phyloP scores from a whole-genome alignment of 2,113 vertebrate species.

The Rynchops niger region DNA sequence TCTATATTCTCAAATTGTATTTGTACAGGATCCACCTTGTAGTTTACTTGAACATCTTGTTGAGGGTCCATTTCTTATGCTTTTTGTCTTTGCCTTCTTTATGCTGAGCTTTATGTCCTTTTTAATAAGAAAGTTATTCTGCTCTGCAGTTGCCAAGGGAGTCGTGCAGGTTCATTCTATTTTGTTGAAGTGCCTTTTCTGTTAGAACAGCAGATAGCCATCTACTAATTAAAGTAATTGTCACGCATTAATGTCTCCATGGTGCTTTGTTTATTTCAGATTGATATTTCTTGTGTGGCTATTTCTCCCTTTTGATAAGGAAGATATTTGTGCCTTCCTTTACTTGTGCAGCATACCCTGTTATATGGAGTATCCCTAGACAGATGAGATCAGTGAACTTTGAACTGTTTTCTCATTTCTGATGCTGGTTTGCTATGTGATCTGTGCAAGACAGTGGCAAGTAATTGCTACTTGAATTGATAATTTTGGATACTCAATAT shows the following conservation, averaged over 20 bases:
- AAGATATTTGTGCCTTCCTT: not conserved
- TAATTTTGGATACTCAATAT: not conserved
- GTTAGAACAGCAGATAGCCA: not conserved
- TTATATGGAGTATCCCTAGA: not conserved
- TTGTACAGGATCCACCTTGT: not conserved
- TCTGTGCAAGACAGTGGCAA: not conserved
- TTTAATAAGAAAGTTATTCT: not conserved
- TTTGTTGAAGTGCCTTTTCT: conserved; percentile 11
- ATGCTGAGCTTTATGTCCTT: not conserved
- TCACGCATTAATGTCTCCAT: not conserved
- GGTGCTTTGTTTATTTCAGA: not conserved
- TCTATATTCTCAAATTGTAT: not conserved
- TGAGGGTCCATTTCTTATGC: not conserved
- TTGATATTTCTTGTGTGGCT: not conserved
- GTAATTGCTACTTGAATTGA: not conserved
- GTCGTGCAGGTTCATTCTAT: not conserved
- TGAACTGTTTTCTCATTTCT: not conserved
- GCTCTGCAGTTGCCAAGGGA: not conserved
- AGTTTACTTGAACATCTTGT: not conserved
- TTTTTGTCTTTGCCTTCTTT: not conserved
- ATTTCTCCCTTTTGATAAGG: not conserved
- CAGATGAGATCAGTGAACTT: not conserved
- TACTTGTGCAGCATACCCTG: not conserved
- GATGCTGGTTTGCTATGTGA: not conserved
- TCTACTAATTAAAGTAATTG: conserved; percentile 40